Percentiles rank a stretch among this genome's conserved stretches.
These are phyloP conservation scores for Catharus fuscescens DNA, from an alignment of 2,113 vertebrate species.

Conservation along the genomic window DNA sequence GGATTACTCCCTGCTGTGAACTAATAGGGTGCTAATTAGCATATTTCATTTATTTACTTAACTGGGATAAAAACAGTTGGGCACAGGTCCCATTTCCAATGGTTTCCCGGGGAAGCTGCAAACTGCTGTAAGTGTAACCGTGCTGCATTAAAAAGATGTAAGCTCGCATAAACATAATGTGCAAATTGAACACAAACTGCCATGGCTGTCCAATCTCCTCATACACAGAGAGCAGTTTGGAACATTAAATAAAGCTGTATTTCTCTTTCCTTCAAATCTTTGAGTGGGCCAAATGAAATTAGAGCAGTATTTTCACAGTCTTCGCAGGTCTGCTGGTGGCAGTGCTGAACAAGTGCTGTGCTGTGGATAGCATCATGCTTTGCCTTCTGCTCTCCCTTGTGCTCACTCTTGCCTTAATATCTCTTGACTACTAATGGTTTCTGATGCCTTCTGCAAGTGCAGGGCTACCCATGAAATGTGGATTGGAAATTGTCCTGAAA, in stretches of 20 bases:
- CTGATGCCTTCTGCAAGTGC: neutral
- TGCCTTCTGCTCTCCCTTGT: neutral
- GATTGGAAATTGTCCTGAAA: neutral
- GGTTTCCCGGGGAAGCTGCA: constrained; percentile 77
- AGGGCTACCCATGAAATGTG: neutral
- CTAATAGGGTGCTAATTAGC: constrained; percentile 85
- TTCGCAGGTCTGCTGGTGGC: neutral
- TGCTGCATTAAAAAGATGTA: constrained; percentile 59
- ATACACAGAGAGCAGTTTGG: constrained; percentile 21
- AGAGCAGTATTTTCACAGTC: neutral
- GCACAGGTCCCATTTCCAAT: constrained; percentile 76
- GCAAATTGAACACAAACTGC: constrained; percentile 13
- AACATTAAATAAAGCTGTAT: constrained; percentile 58
- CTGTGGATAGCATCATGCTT: neutral
- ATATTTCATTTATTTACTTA: constrained; percentile 86
- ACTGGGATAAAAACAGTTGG: constrained; percentile 78
- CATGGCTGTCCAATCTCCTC: constrained; percentile 19
- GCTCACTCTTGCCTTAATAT: neutral
- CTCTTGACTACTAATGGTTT: neutral
- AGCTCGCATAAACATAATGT: constrained; percentile 19
- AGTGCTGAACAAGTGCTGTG: neutral
- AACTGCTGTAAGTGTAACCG: constrained; percentile 56
- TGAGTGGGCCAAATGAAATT: neutral
- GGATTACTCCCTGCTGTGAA: constrained; percentile 81
- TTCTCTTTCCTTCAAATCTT: constrained; percentile 3